These are phyloP conservation scores for Strongylocentrotus purpuratus DNA, from an alignment of 35 echinoderm and acorn worm species.

Conservation along the genomic window DNA sequence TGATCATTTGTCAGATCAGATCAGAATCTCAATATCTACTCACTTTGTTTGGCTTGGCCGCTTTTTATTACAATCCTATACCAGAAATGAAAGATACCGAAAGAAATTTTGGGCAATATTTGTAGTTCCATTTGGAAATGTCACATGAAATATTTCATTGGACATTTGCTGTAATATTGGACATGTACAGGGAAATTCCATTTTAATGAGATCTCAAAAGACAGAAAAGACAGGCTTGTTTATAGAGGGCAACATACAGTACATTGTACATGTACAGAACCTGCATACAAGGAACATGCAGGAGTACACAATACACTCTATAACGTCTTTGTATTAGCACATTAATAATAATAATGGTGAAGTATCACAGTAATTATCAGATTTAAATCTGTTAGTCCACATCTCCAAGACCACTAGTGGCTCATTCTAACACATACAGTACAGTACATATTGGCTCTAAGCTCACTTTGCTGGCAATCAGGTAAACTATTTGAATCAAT, in stretches of 20 bases:
- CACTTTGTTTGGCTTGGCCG: constrained; percentile 39
- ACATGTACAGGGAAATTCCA: not conserved
- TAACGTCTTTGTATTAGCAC: no score
- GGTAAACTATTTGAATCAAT: no score
- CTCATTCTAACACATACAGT: no score
- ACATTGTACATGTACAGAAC: no score
- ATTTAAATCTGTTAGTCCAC: no score
- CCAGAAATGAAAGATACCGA: not conserved
- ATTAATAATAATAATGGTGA: no score
- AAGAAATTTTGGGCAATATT: constrained; percentile 39
- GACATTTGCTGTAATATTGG: constrained; percentile 15
- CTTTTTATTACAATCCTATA: constrained; percentile 36
- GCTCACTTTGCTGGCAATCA: no score
- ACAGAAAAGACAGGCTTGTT: not conserved
- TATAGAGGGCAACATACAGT: not conserved
- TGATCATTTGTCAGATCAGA: constrained; percentile 32
- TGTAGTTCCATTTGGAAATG: not conserved
- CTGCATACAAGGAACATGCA: no score
- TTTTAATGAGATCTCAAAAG: not conserved
- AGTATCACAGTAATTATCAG: no score
- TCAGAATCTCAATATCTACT: not conserved
- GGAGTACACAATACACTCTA: no score
- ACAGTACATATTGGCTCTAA: no score
- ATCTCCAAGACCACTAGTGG: no score
- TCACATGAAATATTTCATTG: constrained; percentile 34